Base-by-base conservation (phyloP, 2,113 vertebrate species). In the Scatophagus argus region DNA sequence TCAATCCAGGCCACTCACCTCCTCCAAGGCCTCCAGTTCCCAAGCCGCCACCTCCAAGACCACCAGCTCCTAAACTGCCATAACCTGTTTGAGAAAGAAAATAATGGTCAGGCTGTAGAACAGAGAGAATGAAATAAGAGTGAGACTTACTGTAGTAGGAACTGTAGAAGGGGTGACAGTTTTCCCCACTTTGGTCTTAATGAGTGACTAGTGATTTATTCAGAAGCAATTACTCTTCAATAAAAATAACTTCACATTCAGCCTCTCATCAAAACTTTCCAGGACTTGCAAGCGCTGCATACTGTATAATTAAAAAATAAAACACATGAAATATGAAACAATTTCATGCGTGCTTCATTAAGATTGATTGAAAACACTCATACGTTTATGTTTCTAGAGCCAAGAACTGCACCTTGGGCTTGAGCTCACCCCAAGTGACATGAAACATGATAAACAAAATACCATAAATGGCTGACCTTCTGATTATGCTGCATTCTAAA, bases 61-160 rank as follows among this genome's bases (percentile, higher is more conserved):
- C 90, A 55, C 90, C 89, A 2, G 21, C 80, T 79, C 93, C 94
- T 58, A 94, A 77, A 79, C 54, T 91, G 62, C 93, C 93, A 87
- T 95, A 95, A 68, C 94, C 94, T 95, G 44, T n/a, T 77, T 39
- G 58, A 46, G 23, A 64, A 16, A 81, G 25, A 49, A 82, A 59
- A 59, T 63, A 12, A 85, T 9, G 58, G 29, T 47, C 16, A 38
- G 16, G 21, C 39, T 21, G 58, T 36, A 17, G 11, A 61, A 38
- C 2, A 29, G 5, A 74, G 44, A n/a, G 13, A 64, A 34, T 61
- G n/a, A 69, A n/a, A 79, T 5, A n/a, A 27, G 10, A 38, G 13
- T 25, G n/a, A 64, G 14, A 41, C 51, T 41, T 43, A 34, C 13
- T 54, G 19, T 25, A 60, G n/a, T 19, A 46, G 36, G 52, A 61